Conservation (phyloP, 2,888 invertebrate genomes). For the Candidula unifasciata region DNA sequence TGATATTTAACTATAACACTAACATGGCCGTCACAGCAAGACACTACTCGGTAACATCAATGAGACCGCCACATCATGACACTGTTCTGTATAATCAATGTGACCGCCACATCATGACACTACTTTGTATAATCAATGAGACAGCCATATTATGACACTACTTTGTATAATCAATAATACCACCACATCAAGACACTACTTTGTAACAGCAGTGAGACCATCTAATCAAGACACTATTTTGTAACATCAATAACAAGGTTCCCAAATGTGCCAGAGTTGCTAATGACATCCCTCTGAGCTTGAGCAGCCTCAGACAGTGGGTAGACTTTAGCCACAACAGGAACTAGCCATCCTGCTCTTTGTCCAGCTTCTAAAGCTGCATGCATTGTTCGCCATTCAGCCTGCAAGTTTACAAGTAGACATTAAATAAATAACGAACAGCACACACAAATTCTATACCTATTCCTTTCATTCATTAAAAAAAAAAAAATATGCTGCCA, state of each 20-base stretch:
- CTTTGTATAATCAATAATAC: slow-evolving; percentile 54
- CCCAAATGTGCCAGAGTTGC: slow-evolving; percentile 70
- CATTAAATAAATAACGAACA: neutral
- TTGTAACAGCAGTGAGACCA: slow-evolving; percentile 54
- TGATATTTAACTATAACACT: too few relatives aligned
- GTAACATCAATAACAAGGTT: slow-evolving; percentile 64
- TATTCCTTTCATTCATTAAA: neutral
- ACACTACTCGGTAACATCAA: slow-evolving; percentile 30
- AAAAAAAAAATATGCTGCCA: too few relatives aligned
- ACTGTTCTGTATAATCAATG: slow-evolving; percentile 32
- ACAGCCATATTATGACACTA: neutral
- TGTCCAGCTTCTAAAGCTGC: slow-evolving; percentile 77
- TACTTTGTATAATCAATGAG: slow-evolving; percentile 53
- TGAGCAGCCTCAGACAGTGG: slow-evolving; percentile 75
- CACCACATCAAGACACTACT: neutral
- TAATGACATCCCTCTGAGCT: slow-evolving; percentile 79
- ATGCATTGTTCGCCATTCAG: slow-evolving; percentile 77
- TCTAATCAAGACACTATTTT: neutral
- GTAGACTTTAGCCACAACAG: slow-evolving; percentile 78
- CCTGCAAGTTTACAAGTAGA: slow-evolving; percentile 64
- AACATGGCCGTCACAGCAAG: too few relatives aligned
- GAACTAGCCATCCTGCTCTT: slow-evolving; percentile 77
- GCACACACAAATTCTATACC: neutral
- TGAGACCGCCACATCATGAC: slow-evolving; percentile 53
- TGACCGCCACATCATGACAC: too few relatives aligned